Evolutionary conservation across 2,113 vertebrate genomes (phyloP).

Genomic region (Centropus unirufus): DNA sequence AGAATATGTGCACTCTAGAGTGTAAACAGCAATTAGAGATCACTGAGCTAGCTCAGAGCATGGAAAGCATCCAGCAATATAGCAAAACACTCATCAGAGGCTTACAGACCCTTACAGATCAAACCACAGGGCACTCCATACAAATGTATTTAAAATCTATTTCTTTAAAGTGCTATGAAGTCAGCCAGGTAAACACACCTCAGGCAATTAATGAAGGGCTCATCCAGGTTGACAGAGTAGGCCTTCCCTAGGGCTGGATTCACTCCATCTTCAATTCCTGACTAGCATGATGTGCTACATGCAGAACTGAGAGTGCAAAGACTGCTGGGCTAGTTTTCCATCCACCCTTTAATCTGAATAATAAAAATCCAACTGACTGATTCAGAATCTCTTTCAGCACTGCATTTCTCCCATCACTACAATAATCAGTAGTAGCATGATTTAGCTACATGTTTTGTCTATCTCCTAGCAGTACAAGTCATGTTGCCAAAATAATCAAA

Average conservation of each 20-base stretch:
- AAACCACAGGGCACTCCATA: background rate
- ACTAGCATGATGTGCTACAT: accelerated
- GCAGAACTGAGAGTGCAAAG: accelerated
- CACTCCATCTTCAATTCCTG: background rate
- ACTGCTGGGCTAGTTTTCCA: background rate
- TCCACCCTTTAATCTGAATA: background rate
- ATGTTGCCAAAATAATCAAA: background rate
- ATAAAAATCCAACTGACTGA: background rate
- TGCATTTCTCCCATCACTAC: background rate
- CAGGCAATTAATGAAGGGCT: background rate
- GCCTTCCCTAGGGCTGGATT: background rate
- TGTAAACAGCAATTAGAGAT: background rate
- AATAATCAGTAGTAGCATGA: background rate
- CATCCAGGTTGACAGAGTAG: background rate
- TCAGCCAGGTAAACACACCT: background rate
- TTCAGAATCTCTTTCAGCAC: background rate
- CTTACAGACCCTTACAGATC: background rate
- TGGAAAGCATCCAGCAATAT: background rate
- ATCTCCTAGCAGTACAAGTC: background rate
- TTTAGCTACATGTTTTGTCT: background rate
- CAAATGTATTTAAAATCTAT: background rate
- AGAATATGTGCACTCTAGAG: background rate
- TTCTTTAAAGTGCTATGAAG: background rate
- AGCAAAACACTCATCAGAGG: background rate
- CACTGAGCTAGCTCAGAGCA: background rate